Percentiles rank a stretch among this genome's conserved stretches.
phyloP scores from a whole-genome alignment of 2,888 invertebrate species.

The Amphimallon solstitiale region DNA sequence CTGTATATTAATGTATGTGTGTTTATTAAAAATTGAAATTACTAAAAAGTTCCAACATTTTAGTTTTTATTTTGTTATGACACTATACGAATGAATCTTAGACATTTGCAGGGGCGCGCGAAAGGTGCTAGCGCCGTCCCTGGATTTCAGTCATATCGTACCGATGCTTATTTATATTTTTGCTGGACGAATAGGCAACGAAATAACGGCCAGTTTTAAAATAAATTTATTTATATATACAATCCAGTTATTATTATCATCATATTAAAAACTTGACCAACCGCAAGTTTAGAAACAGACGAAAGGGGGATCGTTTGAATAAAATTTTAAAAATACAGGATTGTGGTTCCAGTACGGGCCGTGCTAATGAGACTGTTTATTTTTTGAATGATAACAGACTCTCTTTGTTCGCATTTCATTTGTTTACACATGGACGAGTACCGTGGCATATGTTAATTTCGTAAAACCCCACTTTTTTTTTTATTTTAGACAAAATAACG shows the following conservation, averaged over 20 bases:
- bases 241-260: background rate
- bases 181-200: no score
- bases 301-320: background rate
- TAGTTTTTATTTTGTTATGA: no score
- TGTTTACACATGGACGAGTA: background rate
- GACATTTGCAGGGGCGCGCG: no score
- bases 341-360: background rate
- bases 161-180: no score
- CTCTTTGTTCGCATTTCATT: background rate
- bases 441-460: background rate
- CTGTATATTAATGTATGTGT: no score
- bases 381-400: background rate
- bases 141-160: no score
- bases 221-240: no score
- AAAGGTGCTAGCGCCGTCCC: no score
- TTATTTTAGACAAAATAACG: background rate
- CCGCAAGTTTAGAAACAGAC: slow-evolving; percentile 12
- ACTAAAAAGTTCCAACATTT: no score
- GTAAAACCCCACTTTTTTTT: background rate
- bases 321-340: slow-evolving; percentile 2
- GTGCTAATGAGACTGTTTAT: slow-evolving; percentile 2
- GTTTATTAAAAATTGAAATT: no score
- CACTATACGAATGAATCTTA: no score
- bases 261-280: background rate
- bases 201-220: no score